Base-by-base conservation (phyloP, 2,888 invertebrate genomes). In the Dasypogon diadema region DNA sequence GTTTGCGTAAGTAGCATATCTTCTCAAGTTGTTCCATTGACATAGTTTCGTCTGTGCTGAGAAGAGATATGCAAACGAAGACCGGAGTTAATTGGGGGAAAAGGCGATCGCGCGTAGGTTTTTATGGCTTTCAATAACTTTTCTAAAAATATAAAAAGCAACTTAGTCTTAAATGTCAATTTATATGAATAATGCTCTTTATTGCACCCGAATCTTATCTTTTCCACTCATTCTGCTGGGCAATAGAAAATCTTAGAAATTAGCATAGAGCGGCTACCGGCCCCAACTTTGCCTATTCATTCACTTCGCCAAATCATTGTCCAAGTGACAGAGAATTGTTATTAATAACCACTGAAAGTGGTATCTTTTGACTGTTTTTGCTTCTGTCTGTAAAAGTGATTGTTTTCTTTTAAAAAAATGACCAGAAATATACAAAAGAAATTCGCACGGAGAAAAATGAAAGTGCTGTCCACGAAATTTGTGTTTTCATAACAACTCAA, bases 1-100 rank as follows among this genome's bases (percentile, higher is more conserved):
- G 60, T 60, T 60, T 37, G 16, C 60, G 37, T 60, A 60, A 60
- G 60, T 60, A 37, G 60, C 42, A 42, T 12, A 60, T 37, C 21
- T 42, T 60, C 37, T 37, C 10, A 37, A 42, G 12, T 21, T 18
- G 60, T 37, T 60, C 60, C 60, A 21, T 37, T 60, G 60, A 37
- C 60, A 60, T 37, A 60, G 37, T 60, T 60, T 60, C 60, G n/a
- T 3, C 21, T 21, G 60, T 37, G 18, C 37, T 21, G 12, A 60
- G 34, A 16, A 51, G 3, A n/a, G 18, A 60, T 60, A 60, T 60
- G 60, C 60, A 60, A 60, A 60, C 26, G 37, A 37, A 4, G 16
- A 21, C 37, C 34, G 42, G 18, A 60, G 10, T 30, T 37, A 60
- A 60, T 60, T 60, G 60, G 60, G 18, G 60, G 60, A 37, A 58